These are phyloP conservation scores for Nothobranchius kuhntae DNA, from an alignment of 2,113 vertebrate species.

Conservation along the genomic window DNA sequence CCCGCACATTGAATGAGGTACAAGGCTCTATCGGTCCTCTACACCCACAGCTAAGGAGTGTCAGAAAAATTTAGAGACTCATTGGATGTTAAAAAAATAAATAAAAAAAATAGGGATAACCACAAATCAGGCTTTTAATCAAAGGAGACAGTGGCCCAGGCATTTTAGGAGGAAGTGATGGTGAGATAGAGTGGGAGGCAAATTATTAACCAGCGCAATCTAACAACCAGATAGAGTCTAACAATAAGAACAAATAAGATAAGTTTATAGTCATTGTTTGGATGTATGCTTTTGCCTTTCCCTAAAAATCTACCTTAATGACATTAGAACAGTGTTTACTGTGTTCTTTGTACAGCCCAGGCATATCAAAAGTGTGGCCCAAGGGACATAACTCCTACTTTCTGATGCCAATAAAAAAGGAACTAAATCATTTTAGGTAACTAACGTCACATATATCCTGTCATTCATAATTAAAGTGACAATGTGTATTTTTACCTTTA, in stretches of 20 bases:
- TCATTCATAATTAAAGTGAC: too few relatives aligned
- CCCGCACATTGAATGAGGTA: slow-evolving; percentile 39
- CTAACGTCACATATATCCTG: too few relatives aligned
- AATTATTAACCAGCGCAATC: slow-evolving; percentile 25
- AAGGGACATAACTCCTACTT: too few relatives aligned
- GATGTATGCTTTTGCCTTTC: slow-evolving; percentile 12
- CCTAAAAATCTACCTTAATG: not conserved
- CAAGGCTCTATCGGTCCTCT: slow-evolving; percentile 37
- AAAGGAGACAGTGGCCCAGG: slow-evolving; percentile 20
- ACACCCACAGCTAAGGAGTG: slow-evolving; percentile 49
- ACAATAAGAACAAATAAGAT: slow-evolving; percentile 30
- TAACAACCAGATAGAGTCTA: not conserved
- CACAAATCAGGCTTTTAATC: slow-evolving; percentile 55
- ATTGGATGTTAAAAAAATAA: slow-evolving; percentile 44
- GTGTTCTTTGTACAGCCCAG: too few relatives aligned
- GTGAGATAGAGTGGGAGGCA: slow-evolving; percentile 23
- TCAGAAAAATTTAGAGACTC: slow-evolving; percentile 49
- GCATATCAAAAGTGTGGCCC: too few relatives aligned
- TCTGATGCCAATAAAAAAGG: too few relatives aligned
- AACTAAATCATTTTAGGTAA: too few relatives aligned
- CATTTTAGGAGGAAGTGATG: slow-evolving; percentile 24
- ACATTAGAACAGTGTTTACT: too few relatives aligned
- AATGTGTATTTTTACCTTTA: too few relatives aligned
- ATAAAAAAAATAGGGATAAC: slow-evolving; percentile 22
- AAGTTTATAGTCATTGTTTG: slow-evolving; percentile 24